A percentile compares a stretch with the other conserved stretches of the same genome.
Evolutionary conservation across 2,888 invertebrate species (phyloP).

Genomic region (Sisyra nigra): DNA sequence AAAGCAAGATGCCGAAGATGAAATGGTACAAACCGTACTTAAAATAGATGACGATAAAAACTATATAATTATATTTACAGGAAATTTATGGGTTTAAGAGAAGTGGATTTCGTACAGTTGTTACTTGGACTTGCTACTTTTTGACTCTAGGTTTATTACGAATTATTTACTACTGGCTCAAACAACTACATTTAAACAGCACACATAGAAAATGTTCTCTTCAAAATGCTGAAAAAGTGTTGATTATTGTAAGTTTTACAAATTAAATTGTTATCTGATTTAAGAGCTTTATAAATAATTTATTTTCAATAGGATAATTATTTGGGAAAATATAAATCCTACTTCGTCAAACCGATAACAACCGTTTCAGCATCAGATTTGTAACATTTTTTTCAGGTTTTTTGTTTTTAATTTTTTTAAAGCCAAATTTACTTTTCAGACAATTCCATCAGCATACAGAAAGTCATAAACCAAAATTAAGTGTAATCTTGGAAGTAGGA

Average conservation of each 20-base stretch:
- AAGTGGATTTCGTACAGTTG: slow-evolving; percentile 33
- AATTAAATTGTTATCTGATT: neutral
- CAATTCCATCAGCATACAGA: neutral
- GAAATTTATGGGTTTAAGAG: slow-evolving; percentile 51
- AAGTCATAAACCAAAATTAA: neutral
- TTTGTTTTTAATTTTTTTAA: no score
- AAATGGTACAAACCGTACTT: no score
- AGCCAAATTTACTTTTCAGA: no score
- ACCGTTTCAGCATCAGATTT: no score
- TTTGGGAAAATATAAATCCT: slow-evolving; percentile 48
- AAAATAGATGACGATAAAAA: no score
- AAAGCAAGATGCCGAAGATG: no score
- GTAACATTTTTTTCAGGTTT: no score
- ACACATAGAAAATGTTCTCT: slow-evolving; percentile 58
- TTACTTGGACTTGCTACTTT: slow-evolving; percentile 47
- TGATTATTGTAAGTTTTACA: slow-evolving; percentile 46
- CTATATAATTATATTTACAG: slow-evolving; percentile 24
- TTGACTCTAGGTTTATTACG: slow-evolving; percentile 61
- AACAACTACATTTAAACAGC: slow-evolving; percentile 57
- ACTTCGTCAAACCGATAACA: slow-evolving; percentile 38
- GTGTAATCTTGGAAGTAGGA: no score
- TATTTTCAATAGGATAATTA: slow-evolving; percentile 41
- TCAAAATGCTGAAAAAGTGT: slow-evolving; percentile 56
- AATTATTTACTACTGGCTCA: slow-evolving; percentile 80
- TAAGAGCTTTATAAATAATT: no score